A percentile compares a stretch with the other conserved stretches of the same genome.
phyloP scores from a whole-genome alignment of 2,113 vertebrate species.

The Cinclus cinclus region DNA sequence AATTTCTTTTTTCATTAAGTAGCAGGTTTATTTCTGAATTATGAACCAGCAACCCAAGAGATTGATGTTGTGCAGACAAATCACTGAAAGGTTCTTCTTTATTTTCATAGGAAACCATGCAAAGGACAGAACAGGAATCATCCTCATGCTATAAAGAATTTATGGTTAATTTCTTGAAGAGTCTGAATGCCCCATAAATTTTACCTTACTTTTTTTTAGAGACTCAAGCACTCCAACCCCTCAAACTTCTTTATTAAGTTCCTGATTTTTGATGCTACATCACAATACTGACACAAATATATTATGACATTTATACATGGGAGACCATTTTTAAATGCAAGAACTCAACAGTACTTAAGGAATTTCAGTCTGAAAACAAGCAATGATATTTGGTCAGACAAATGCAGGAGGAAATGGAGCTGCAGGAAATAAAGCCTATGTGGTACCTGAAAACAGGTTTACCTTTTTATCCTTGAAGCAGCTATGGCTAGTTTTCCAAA shows the following conservation, averaged over 20 bases:
- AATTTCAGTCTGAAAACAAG: constrained; percentile 1
- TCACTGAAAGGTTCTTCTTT: not conserved
- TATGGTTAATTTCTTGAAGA: not conserved
- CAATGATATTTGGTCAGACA: not conserved
- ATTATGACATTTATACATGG: not conserved
- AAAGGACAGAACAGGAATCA: not conserved
- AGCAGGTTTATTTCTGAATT: not conserved
- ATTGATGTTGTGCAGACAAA: not conserved
- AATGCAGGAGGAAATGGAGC: not conserved
- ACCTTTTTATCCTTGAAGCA: not conserved
- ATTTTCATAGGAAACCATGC: not conserved
- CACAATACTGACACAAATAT: not conserved
- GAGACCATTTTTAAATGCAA: not conserved
- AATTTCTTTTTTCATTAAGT: not conserved
- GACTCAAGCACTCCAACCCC: not conserved
- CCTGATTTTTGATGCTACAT: not conserved
- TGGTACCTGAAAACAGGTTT: not conserved
- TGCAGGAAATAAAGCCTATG: not conserved
- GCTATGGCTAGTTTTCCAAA: not conserved
- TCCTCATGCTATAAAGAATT: not conserved
- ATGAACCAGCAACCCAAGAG: not conserved
- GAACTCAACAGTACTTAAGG: not conserved
- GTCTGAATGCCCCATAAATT: not conserved
- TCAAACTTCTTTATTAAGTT: not conserved
- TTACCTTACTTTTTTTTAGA: not conserved